Evolutionary conservation across 1,140 invertebrate species (phyloP).

Genomic region (Agrilus planipennis): DNA sequence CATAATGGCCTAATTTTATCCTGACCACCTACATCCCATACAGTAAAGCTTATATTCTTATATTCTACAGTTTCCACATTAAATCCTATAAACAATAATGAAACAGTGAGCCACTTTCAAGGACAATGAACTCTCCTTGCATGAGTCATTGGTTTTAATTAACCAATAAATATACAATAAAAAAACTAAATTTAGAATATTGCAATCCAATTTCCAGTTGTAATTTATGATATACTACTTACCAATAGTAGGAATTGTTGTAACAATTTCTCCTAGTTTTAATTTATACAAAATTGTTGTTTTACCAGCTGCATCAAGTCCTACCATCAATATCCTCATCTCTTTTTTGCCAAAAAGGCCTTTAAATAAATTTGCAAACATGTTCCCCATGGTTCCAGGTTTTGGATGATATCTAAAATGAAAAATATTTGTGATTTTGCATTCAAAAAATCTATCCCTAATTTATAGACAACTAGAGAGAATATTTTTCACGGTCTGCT

Average conservation of each 20-base stretch:
- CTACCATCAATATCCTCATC: conserved; percentile 97
- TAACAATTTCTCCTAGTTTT: conserved; percentile 99
- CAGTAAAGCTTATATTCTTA: conserved; percentile 90
- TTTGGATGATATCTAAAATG: conserved; percentile 39
- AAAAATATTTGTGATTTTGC: too few species aligned
- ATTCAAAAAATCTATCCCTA: too few species aligned
- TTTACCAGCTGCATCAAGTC: conserved; percentile 98
- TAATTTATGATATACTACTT: conserved; percentile 33
- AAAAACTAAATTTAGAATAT: background rate
- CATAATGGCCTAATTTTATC: conserved; percentile 83
- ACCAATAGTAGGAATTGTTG: conserved; percentile 99
- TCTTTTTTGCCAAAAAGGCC: conserved; percentile 97
- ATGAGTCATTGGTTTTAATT: conserved; percentile 5
- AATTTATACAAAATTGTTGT: conserved; percentile 99
- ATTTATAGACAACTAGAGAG: too few species aligned
- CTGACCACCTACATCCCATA: conserved; percentile 88
- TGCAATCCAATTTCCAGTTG: background rate
- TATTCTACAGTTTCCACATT: conserved; percentile 95
- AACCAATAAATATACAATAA: conserved; percentile 4
- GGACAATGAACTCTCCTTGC: conserved; percentile 5
- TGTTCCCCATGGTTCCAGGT: conserved; percentile 65
- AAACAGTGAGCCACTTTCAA: conserved; percentile 2
- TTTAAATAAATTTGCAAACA: conserved; percentile 81
- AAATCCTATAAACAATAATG: conserved; percentile 53
- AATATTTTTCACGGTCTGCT: too few species aligned